Evolutionary conservation across 2,888 invertebrate genomes (phyloP).

Genomic region (Odontomyia ornata): DNA sequence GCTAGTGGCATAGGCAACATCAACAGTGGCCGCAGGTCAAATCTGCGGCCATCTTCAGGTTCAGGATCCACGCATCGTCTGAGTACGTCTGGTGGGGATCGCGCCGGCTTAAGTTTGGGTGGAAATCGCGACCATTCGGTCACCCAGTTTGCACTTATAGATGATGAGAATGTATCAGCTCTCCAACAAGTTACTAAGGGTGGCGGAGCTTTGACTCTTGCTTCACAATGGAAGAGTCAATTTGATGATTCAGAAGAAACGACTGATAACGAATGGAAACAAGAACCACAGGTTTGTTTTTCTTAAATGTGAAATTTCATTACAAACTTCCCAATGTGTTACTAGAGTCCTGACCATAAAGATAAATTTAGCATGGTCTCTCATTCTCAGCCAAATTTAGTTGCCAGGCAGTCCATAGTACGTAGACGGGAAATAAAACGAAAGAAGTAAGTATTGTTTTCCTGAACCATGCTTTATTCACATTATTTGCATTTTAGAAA

Average conservation of each 20-base stretch:
- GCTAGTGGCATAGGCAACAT: slow-evolving; percentile 47
- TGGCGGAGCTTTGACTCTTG: slow-evolving; percentile 87
- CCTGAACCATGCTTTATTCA: background rate
- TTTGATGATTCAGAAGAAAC: slow-evolving; percentile 96
- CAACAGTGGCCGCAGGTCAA: slow-evolving; percentile 59
- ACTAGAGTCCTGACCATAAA: slow-evolving; percentile 65
- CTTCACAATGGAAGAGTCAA: slow-evolving; percentile 95
- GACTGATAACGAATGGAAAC: slow-evolving; percentile 93
- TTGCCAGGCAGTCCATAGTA: slow-evolving; percentile 52
- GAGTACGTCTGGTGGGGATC: slow-evolving; percentile 55
- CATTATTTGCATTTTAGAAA: slow-evolving; percentile 64
- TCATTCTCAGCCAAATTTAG: slow-evolving; percentile 61
- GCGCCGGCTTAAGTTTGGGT: slow-evolving; percentile 55
- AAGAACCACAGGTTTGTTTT: slow-evolving; percentile 70
- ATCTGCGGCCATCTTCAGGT: slow-evolving; percentile 57
- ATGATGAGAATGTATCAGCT: slow-evolving; percentile 91
- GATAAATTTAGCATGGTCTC: slow-evolving; percentile 58
- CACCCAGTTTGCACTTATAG: slow-evolving; percentile 91
- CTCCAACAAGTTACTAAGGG: slow-evolving; percentile 89
- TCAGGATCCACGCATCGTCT: slow-evolving; percentile 55
- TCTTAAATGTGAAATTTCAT: too few relatives aligned
- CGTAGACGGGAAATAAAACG: slow-evolving; percentile 52
- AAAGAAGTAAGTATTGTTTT: slow-evolving; percentile 51
- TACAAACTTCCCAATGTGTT: slow-evolving; percentile 46
- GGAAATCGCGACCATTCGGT: slow-evolving; percentile 81